Evolutionary conservation across 2,888 invertebrate genomes (phyloP), one percentile per base, ranked within the genome.

Genomic region (Scaeva pyrastri): DNA sequence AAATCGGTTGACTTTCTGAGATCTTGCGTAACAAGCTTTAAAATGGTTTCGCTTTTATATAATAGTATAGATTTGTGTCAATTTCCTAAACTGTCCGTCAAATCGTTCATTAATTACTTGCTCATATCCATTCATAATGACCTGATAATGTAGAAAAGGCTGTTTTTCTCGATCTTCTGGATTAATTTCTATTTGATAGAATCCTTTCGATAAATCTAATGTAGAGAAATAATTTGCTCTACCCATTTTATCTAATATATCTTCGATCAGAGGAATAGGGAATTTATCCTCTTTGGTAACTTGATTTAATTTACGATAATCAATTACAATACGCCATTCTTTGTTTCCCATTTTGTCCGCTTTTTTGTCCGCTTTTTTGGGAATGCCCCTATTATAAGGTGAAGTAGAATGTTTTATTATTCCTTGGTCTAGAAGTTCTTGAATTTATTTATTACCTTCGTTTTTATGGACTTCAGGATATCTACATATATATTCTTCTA

Each of bases 361-460:
- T 6, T 4, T 6, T 45, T 14, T 45, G 6, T 45, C 16, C 14
- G 12, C 14, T 6, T 4, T n/a, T 45, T 16, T 45, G 14, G 31
- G 31, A 31, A 31, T 7, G 31, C 4, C 31, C 31, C 36, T 48
- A 36, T 80, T 74, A 41, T 72, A 74, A 16, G 73, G 45, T 4
- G 77, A 74, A 45, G 16, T 58, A 19, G 19, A 26, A 12, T 16
- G 26, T 62, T 45, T 60, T 4, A 86, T 86, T 31, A 80, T 81
- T 10, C 68, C 72, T 21, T 76, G 76, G 14, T 74, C 45, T 55
- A 77, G 19, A 56, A 80, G 31, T 39, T 80, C 76, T 36, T 45
- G 19, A 14, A 82, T 66, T 77, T 86, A 64, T 16, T 26, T 52
- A 16, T 48, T 19, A 19, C 16, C 48, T 8, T 48, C 19, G 14